A percentile compares a stretch with the other conserved stretches of the same genome.
These are phyloP conservation scores for Drosophila heteroneura DNA, from an alignment of 2,888 invertebrate genomes.

Conservation along the genomic window DNA sequence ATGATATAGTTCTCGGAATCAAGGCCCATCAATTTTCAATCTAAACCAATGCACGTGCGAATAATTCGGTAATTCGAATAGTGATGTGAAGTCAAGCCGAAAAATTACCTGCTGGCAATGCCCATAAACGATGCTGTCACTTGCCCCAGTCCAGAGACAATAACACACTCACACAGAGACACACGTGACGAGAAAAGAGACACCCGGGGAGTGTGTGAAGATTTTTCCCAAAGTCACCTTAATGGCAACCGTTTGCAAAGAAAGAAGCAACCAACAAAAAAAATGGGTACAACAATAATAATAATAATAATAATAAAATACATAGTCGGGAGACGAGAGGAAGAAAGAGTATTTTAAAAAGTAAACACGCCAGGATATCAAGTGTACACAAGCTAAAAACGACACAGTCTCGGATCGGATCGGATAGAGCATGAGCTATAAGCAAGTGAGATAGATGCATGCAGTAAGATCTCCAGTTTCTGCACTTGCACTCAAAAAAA, in stretches of 20 bases:
- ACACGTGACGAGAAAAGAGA: conserved; percentile 8
- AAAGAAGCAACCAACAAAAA: conserved; percentile 35
- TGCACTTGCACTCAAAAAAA: conserved; percentile 68
- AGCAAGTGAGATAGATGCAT: conserved; percentile 37
- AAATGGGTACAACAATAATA: conserved; percentile 40
- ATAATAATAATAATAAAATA: conserved; percentile 66
- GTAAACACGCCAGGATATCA: conserved; percentile 81
- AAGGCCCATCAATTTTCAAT: conserved; percentile 59
- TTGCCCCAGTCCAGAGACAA: conserved; percentile 54
- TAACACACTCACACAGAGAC: conserved; percentile 13
- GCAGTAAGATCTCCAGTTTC: conserved; percentile 78
- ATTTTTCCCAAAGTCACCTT: conserved; percentile 71
- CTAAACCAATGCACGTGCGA: conserved; percentile 75
- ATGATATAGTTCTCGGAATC: conserved; percentile 51
- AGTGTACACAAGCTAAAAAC: conserved; percentile 69
- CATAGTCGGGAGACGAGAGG: conserved; percentile 36
- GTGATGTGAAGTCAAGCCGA: conserved; percentile 55
- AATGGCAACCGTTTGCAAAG: conserved; percentile 50
- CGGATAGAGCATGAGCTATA: conserved; percentile 62
- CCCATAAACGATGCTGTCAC: conserved; percentile 75
- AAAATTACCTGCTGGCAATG: conserved; percentile 72
- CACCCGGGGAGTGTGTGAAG: conserved; percentile 64
- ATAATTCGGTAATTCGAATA: conserved; percentile 61
- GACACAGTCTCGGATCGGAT: conserved; percentile 34
- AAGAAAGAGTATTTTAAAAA: conserved; percentile 73